Percentiles rank a stretch among this genome's conserved stretches.
Conservation (phyloP, 2,113 vertebrate species). For the Oxyura jamaicensis region DNA sequence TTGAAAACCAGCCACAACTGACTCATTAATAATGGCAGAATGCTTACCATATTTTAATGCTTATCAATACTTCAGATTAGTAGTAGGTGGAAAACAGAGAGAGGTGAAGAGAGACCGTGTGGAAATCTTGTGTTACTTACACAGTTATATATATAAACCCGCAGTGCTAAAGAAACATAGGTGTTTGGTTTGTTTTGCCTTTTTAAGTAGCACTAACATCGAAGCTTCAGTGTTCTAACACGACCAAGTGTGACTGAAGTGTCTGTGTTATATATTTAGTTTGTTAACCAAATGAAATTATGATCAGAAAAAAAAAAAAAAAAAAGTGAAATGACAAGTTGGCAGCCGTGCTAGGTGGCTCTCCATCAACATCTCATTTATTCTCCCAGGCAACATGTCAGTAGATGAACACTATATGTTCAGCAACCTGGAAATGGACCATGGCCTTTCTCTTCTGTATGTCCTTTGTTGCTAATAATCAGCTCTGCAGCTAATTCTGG, state of each 20-base stretch:
- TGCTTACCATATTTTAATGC: not conserved
- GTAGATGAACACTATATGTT: not conserved
- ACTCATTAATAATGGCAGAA: not conserved
- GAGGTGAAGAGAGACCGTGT: not conserved
- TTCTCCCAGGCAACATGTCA: not conserved
- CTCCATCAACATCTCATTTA: not conserved
- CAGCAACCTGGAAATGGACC: conserved; percentile 14
- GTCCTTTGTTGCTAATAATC: not conserved
- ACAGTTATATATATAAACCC: not conserved
- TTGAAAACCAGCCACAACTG: not conserved
- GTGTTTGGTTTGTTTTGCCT: not conserved
- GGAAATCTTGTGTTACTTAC: not conserved
- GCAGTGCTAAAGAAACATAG: not conserved
- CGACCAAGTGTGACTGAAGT: not conserved
- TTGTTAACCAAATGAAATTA: not conserved
- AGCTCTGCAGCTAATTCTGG: not conserved
- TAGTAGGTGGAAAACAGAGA: not conserved
- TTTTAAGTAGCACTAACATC: not conserved
- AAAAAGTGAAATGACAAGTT: not conserved
- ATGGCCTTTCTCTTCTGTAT: not conserved
- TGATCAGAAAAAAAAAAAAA: not conserved
- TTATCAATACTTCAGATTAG: not conserved
- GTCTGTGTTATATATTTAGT: not conserved
- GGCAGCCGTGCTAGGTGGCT: not conserved
- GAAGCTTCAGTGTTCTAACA: not conserved